These are phyloP conservation scores for Gastrophysa polygoni DNA, from an alignment of 2,888 invertebrate genomes.

Conservation along the genomic window DNA sequence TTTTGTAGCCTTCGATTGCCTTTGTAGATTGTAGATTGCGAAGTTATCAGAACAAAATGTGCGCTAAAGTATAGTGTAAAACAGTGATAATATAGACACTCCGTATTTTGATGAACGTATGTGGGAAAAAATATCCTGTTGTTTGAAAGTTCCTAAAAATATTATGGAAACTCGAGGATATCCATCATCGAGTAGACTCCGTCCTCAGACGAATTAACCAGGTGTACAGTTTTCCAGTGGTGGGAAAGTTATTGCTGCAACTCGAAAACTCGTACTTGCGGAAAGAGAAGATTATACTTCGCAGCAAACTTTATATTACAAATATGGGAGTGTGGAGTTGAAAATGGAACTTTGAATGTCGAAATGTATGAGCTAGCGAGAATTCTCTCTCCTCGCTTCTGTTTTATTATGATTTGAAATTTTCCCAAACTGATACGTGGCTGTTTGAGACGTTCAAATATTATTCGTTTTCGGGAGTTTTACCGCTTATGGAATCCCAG, in stretches of 20 bases:
- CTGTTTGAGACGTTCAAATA: constrained; percentile 8
- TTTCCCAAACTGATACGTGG: constrained; percentile 4
- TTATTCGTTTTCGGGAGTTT: not conserved
- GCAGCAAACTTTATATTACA: constrained; percentile 30
- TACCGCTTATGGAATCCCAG: not conserved
- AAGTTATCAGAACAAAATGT: no score
- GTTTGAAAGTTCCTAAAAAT: no score
- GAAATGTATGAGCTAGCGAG: not conserved
- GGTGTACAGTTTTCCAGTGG: constrained; percentile 31
- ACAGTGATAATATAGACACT: no score
- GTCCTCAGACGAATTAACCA: constrained; percentile 35
- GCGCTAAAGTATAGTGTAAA: no score
- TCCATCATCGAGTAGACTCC: not conserved
- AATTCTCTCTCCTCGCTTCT: not conserved
- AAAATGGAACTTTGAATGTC: constrained; percentile 26
- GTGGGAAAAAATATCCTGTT: no score
- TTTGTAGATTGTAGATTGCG: no score
- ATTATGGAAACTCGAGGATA: no score
- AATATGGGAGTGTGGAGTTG: constrained; percentile 20
- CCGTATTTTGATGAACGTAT: no score
- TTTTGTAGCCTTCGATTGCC: no score
- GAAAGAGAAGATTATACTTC: constrained; percentile 32
- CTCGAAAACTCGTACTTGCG: constrained; percentile 27
- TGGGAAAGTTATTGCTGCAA: constrained; percentile 24
- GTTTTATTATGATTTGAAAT: constrained; percentile 17